Base-by-base conservation (phyloP, 1,140 invertebrate species). In the Bombus pyrosoma region DNA sequence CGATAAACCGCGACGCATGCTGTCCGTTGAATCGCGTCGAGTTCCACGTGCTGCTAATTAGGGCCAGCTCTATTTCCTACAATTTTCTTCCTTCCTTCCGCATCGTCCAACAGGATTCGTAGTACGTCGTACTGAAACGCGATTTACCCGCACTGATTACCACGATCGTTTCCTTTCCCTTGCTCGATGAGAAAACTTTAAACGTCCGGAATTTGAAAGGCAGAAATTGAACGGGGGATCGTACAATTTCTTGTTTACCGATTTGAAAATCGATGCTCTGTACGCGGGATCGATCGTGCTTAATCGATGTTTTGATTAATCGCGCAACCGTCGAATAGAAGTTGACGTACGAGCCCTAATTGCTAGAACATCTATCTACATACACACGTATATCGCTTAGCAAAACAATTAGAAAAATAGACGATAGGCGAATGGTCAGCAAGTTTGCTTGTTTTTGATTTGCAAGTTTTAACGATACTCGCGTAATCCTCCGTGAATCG, bases 11-110 rank as follows among this genome's bases (percentile, higher is more conserved):
- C 47, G 47, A 53, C 47, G 47, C 47, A 53, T 2, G 47, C 18
- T 22, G 47, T 2, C 5, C 47, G 47, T 53, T 22, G 22, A 53
- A 53, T 32, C n/a, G 6, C 34, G 22, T 28, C 76, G 12, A 15
- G 25, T n/a, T 39, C 4, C 39, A 10, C 13, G 3, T 22, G 76
- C 0, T 9, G 41, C n/a, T n/a, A n/a, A 77, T 77, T 77, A 64
- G 22, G 41, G 25, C 6, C 37, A 25, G 77, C 12, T 68, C 15
- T 32, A 39, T 66, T 78, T 66, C 76, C n/a, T 68, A 39, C 32
- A 47, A 39, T 79, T 18, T 39, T 71, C 37, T 71, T 28, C 37
- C 15, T 66, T 66, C 2, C 41, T 80, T 80, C 64, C 64, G 78
- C 62, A 13, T 68, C 77, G 39, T 79, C 37, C 62, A 25, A 22